A percentile compares a stretch with the other conserved stretches of the same genome.
Conservation (phyloP, 1,140 invertebrate genomes). For the Drosophila dunni region DNA sequence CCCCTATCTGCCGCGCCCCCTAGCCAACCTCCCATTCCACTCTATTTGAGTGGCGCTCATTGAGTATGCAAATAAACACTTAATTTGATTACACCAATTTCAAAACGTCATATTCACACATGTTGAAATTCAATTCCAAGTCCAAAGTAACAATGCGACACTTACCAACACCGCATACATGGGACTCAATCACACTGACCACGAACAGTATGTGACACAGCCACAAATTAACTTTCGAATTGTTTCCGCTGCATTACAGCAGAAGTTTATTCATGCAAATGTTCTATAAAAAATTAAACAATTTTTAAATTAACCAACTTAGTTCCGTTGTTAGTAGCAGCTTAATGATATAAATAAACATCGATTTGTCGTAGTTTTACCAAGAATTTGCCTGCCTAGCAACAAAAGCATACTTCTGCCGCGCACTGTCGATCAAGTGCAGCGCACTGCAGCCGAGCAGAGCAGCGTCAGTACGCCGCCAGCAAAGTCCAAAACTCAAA, state of each 20-base stretch:
- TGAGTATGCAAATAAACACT: conserved; percentile 48
- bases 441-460: conserved; percentile 17
- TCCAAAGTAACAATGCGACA: conserved; percentile 56
- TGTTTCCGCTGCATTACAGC: too few species aligned
- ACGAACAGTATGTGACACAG: conserved; percentile 4
- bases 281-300: too few species aligned
- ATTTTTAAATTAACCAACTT: too few species aligned
- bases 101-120: conserved; percentile 57
- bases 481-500: conserved; percentile 49
- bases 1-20: conserved; percentile 22
- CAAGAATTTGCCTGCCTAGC: not conserved
- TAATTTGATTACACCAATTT: conserved; percentile 61
- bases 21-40: conserved; percentile 6
- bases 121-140: conserved; percentile 58
- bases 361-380: too few species aligned
- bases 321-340: too few species aligned
- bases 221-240: too few species aligned
- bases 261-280: too few species aligned
- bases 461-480: conserved; percentile 12
- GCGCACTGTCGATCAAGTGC: conserved; percentile 32
- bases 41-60: conserved; percentile 37
- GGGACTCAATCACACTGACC: conserved; percentile 33
- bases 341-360: too few species aligned
- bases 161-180: conserved; percentile 36
- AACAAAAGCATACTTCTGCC: conserved; percentile 19